Base-by-base conservation (phyloP, 2,888 invertebrate species). In the Eilema depressum region DNA sequence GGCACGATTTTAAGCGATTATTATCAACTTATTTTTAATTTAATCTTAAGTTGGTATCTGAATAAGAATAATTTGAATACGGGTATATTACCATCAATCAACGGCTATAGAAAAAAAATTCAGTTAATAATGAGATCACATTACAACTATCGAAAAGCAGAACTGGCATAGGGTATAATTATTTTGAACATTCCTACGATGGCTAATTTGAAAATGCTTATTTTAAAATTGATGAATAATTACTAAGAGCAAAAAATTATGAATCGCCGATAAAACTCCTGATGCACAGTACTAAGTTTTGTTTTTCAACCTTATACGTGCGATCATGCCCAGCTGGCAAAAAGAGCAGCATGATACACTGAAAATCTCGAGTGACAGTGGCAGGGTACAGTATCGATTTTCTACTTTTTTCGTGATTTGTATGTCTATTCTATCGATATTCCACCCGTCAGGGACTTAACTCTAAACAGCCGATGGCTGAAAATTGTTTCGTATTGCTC, bases 341-440 rank as follows among this genome's bases (percentile, higher is more conserved):
- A 77, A 73, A 76, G 63, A 72, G 41, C 47, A 70, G 41, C 65
- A 67, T 61, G 68, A 76, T 28, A 33, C 60, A 69, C 73, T 74
- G 78, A 75, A 78, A 84, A 83, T 77, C 74, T 78, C 75, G 81
- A 85, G 75, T 83, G 85, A 83, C 85, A 84, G 78, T 79, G 74
- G 74, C 69, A 66, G 79, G 75, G 79, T 74, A 74, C 81, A 72
- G 70, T 83, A 73, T 73, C 69, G 71, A 69, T 75, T 82, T 82
- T 77, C 75, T 79, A 74, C 70, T 82, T 89, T 89, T 88, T 86
- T 83, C 77, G 82, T 85, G 85, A 86, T 88, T 88, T 86, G 69
- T 84, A 77, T 86, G 86, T 89, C 87, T 82, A 82, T 75, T 75
- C 84, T 78, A 86, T 83, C 84, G 83, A 86, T 85, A 83, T 82